Evolutionary conservation across 2,113 vertebrate genomes (phyloP).

Genomic region (Pimephales promelas): DNA sequence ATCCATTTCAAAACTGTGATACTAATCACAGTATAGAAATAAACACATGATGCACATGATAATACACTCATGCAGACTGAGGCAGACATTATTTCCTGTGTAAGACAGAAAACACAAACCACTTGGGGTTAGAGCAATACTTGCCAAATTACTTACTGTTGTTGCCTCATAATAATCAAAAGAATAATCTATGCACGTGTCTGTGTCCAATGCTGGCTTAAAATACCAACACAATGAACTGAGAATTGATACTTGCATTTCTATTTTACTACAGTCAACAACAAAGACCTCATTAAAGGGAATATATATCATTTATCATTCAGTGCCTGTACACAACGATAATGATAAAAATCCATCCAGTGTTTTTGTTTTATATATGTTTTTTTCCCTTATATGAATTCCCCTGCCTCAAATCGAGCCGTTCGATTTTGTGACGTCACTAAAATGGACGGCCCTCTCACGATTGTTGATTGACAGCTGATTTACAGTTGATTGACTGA

Average conservation of each 20-base stretch:
- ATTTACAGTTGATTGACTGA: no score
- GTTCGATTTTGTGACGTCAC: no score
- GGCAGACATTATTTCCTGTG: not conserved
- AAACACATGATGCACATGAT: not conserved
- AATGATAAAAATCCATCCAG: no score
- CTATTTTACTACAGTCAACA: not conserved
- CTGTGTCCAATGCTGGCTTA: not conserved
- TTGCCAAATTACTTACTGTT: not conserved
- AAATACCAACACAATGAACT: not conserved
- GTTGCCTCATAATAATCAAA: not conserved
- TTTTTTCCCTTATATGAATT: no score
- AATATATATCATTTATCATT: no score
- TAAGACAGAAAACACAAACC: not conserved
- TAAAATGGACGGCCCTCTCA: no score
- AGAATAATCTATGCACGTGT: not conserved
- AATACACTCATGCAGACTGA: not conserved
- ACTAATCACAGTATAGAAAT: not conserved
- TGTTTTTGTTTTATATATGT: no score
- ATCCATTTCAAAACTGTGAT: not conserved
- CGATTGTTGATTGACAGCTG: no score
- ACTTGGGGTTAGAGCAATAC: not conserved
- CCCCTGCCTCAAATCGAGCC: no score
- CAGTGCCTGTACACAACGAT: no score
- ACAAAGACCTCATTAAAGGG: not conserved
- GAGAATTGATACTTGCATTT: not conserved